A percentile compares a stretch with the other conserved stretches of the same genome.
Evolutionary conservation across 2,113 vertebrate species (phyloP).

Genomic region (Ctenodactylus gundi): DNA sequence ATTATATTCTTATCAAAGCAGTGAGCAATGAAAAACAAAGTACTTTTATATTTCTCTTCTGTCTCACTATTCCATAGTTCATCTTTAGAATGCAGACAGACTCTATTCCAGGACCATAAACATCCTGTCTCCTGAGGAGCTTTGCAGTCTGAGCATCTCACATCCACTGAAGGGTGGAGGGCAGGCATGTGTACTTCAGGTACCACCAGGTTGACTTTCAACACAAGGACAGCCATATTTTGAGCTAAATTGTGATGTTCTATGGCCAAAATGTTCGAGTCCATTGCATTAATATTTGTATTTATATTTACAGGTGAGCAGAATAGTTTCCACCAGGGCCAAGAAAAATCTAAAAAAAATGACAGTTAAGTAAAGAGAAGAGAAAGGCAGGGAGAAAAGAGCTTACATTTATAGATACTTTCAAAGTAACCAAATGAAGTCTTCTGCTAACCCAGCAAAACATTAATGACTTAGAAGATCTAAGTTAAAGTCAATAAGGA

Average conservation of each 20-base stretch:
- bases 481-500: neutral
- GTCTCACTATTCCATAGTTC: neutral
- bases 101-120: neutral
- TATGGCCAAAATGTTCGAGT: neutral
- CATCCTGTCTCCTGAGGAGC: neutral
- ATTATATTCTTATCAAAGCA: neutral
- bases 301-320: neutral
- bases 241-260: neutral
- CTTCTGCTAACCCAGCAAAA: slow-evolving; percentile 10
- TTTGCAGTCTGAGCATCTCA: neutral
- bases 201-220: neutral
- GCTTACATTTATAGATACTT: neutral
- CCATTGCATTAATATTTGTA: neutral
- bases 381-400: neutral
- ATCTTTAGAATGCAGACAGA: neutral
- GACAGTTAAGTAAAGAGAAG: neutral
- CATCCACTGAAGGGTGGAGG: neutral
- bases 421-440: slow-evolving; percentile 25
- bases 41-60: neutral
- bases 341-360: slow-evolving; percentile 24
- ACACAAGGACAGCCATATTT: neutral
- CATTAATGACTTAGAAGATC: neutral
- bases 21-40: neutral
- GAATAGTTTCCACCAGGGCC: neutral
- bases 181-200: neutral